Conservation (phyloP, 2,797 vertebrate species). For the Helicolenus hilgendorfi region DNA sequence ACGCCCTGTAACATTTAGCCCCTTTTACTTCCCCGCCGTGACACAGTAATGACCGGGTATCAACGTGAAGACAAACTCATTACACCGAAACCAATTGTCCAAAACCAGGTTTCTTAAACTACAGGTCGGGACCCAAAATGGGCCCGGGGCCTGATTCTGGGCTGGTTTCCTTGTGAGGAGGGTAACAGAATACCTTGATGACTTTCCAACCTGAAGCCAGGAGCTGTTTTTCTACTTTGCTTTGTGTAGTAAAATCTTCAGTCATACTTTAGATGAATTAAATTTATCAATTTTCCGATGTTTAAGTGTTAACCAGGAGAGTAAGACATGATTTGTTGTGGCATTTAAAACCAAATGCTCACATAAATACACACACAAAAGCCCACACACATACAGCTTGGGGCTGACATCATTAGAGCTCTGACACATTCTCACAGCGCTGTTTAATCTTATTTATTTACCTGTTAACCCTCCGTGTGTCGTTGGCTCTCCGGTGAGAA, state of each 20-base stretch:
- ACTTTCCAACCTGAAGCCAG: neutral
- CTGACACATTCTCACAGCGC: neutral
- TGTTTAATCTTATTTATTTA: conserved; percentile 32
- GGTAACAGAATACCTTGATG: conserved; percentile 30
- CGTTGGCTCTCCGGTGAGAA: conserved; percentile 44
- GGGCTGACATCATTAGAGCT: neutral
- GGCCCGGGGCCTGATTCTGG: conserved; percentile 17
- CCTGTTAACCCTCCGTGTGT: conserved; percentile 32
- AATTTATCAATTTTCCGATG: neutral
- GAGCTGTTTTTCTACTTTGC: neutral
- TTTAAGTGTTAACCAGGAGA: neutral
- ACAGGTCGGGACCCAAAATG: neutral
- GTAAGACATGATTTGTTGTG: neutral
- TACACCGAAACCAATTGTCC: conserved; percentile 57
- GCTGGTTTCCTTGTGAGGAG: neutral
- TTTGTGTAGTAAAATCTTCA: conserved; percentile 16
- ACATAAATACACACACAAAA: neutral
- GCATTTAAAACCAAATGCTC: neutral
- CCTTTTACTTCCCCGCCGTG: conserved; percentile 18
- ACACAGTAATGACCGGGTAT: conserved; percentile 57
- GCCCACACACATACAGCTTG: neutral
- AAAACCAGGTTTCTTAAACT: conserved; percentile 26
- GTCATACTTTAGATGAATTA: neutral
- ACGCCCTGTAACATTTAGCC: conserved; percentile 59
- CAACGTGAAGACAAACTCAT: conserved; percentile 53